These are phyloP conservation scores for Myotis vivesi DNA, from an alignment of 2,797 vertebrate genomes.

Conservation along the genomic window DNA sequence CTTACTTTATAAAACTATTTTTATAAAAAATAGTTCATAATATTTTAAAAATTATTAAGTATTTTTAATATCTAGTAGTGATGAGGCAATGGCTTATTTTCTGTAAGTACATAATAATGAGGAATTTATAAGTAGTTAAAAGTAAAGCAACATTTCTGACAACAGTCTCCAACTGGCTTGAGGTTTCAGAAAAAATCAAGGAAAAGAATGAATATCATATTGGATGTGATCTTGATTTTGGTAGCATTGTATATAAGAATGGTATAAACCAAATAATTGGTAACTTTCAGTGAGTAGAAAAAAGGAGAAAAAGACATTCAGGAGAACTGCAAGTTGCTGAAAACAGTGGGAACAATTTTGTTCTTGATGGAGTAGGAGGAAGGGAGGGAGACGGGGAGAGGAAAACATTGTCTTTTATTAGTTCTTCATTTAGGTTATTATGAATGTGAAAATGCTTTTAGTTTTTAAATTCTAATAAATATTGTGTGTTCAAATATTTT, in stretches of 20 bases:
- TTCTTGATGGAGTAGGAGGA: background rate
- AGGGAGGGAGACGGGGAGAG: background rate
- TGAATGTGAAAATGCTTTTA: background rate
- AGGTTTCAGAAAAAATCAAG: background rate
- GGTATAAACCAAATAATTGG: background rate
- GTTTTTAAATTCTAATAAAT: background rate
- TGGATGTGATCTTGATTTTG: background rate
- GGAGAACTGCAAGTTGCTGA: background rate
- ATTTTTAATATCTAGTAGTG: background rate
- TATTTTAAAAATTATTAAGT: background rate
- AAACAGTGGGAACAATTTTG: conserved; percentile 31
- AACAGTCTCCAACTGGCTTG: background rate
- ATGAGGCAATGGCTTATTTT: background rate
- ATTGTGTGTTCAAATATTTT: background rate
- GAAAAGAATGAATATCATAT: background rate
- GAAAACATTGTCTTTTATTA: background rate
- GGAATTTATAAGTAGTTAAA: background rate
- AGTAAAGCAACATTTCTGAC: background rate
- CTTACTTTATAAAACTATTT: background rate
- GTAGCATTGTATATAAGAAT: background rate
- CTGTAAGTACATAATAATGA: background rate
- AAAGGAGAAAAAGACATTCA: background rate
- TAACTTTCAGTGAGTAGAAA: background rate
- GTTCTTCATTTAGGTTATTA: background rate
- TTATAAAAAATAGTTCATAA: background rate